Percentiles rank a stretch among this genome's conserved stretches.
phyloP scores from a whole-genome alignment of 1,140 invertebrate species.

The Macrobrachium nipponense region DNA sequence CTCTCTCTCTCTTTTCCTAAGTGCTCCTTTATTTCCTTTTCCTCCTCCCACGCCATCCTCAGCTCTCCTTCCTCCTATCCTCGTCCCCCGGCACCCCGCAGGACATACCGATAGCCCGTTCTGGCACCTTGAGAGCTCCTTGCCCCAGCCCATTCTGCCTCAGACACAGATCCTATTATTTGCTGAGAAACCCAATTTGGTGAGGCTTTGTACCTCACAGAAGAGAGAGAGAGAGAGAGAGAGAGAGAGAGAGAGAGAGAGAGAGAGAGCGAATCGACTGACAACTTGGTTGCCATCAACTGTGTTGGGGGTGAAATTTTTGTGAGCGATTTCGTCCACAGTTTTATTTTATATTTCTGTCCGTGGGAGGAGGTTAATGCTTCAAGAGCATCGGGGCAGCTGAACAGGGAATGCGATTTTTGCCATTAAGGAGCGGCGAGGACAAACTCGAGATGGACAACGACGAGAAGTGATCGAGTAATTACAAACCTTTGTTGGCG shows the following conservation, averaged over 20 bases:
- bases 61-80: neutral
- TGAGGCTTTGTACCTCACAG: slow-evolving; percentile 59
- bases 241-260: neutral
- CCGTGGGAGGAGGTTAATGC: no score
- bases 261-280: no score
- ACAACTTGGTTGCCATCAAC: no score
- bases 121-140: slow-evolving; percentile 54
- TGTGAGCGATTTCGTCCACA: no score
- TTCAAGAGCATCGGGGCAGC: no score
- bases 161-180: slow-evolving; percentile 60
- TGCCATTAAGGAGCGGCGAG: no score
- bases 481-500: no score
- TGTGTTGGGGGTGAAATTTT: no score
- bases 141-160: slow-evolving; percentile 58
- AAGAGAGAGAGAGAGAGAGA: slow-evolving; percentile 43
- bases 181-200: slow-evolving; percentile 62
- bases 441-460: no score
- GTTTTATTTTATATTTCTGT: no score
- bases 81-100: neutral
- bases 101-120: slow-evolving; percentile 56
- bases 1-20: neutral
- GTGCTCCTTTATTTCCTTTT: neutral
- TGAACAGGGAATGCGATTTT: no score
- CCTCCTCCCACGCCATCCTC: neutral
- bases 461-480: no score